Base-by-base conservation (phyloP, 2,888 invertebrate genomes). In the Oligia fasciuncula region DNA sequence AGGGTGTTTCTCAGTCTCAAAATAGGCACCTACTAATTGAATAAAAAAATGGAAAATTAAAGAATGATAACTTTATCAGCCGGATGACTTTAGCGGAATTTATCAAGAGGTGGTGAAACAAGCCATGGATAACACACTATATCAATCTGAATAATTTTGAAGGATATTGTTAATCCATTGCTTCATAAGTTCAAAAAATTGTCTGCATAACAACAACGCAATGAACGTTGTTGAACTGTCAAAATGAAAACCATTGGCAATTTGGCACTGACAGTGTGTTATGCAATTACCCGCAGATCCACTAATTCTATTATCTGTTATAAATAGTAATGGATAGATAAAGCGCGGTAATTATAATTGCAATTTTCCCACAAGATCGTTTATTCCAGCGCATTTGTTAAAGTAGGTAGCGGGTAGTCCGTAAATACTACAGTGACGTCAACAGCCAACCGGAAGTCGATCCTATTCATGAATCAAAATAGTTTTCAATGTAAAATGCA, bases 341-440 rank as follows among this genome's bases (percentile, higher is more conserved):
- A 29, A 29, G 29, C 29, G 29, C 29, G 29, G 29, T 29, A 29
- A 29, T 29, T 29, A 29, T 60, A 79, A 60, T 68, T 62, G 40
- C 43, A 77, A 43, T 46, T 83, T 63, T 57, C 19, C 29, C 29
- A 23, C 40, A 54, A 51, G 13, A 77, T 17, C 14, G 46, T 66
- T 62, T 67, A 77, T 62, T 77, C n/a, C 35, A 77, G 40, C 35
- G 43, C 13, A 17, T 29, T 51, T n/a, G 69, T 29, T 29, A 29
- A 29, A 29, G 29, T 29, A 29, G 29, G 29, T 3, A 4, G 14
- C 14, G 4, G n/a, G 29, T 29, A 19, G 14, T 63, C 35, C n/a
- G 43, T 70, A 70, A 81, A 81, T 77, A 83, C 35, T 40, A 17
- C n/a, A n/a, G 14, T 83, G 81, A 83, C 84, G 81, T 81, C 81